Evolutionary conservation across 2,888 invertebrate species (phyloP), one percentile per base, ranked within the genome.

Genomic region (Omphaloscelis lunosa): DNA sequence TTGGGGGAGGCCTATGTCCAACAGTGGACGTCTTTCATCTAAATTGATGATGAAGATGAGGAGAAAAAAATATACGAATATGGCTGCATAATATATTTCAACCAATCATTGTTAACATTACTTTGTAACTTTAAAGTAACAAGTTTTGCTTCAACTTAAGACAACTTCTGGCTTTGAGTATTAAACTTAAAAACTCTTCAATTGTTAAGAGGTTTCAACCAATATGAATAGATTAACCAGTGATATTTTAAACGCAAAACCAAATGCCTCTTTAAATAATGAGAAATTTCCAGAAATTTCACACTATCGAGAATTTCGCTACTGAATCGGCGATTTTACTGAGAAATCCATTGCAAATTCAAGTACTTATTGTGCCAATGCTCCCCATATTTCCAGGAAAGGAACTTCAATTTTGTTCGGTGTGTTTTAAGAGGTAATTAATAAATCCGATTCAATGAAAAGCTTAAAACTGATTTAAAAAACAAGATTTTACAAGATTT

Each of bases 151-250:
- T 51, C 34, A 68, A 68, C 41, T 77, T 39, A n/a, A n/a, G n/a
- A 12, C 8, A 71, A 41, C 78, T 79, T n/a, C 20, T 41, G 12
- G 23, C 67, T 48, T 78, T 68, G 58, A 61, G 51, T n/a, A 48
- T 53, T 29, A 29, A 51, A 67, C 20, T 67, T 39, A 29, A 76
- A 27, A 58, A 20, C n/a, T 79, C 8, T 27, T 61, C 17, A 20
- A 61, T 61, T 79, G 51, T 61, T 61, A 45, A 15, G 0, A 53
- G 79, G 51, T 70, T 61, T 45, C 15, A 70, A 61, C 39, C 39
- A 15, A 58, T 20, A 17, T 2, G 39, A 77, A 48, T 34, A 20
- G 17, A 51, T 34, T 61, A 20, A 12, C 15, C 41, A 17, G 1
- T 12, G 48, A 4, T 48, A 15, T 48, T 27, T 11, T 39, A 65